Percentiles rank a stretch among this genome's conserved stretches.
Conservation (phyloP, 1,140 invertebrate genomes). For the Anastrepha obliqua region DNA sequence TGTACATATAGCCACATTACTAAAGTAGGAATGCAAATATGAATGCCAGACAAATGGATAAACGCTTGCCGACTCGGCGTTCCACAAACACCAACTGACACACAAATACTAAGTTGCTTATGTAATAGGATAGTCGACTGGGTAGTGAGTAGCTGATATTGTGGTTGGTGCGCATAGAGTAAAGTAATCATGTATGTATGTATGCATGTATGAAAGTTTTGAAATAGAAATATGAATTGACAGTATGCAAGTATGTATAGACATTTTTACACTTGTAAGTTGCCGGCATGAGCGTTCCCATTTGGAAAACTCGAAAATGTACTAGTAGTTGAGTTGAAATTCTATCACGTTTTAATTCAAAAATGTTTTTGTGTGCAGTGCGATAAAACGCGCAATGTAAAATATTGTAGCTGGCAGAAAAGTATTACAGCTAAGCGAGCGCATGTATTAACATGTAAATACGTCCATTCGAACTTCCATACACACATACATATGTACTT, state of each 20-base stretch:
- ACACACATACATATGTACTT: too few relatives aligned
- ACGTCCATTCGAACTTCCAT: too few relatives aligned
- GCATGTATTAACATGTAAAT: too few relatives aligned
- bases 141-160: background rate
- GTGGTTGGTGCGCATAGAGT: background rate
- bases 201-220: background rate
- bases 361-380: background rate
- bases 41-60: slow-evolving; percentile 12
- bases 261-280: background rate
- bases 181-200: background rate
- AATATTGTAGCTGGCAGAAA: background rate
- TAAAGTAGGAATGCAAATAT: background rate
- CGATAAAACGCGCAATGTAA: background rate
- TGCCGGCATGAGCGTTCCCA: background rate
- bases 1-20: background rate
- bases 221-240: background rate
- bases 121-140: background rate
- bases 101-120: background rate
- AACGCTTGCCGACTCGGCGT: background rate
- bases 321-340: background rate
- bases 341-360: background rate
- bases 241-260: background rate
- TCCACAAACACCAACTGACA: background rate
- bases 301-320: background rate
- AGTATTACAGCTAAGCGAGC: background rate